Evolutionary conservation across 2,888 invertebrate species (phyloP).

Genomic region (Laothoe populi): DNA sequence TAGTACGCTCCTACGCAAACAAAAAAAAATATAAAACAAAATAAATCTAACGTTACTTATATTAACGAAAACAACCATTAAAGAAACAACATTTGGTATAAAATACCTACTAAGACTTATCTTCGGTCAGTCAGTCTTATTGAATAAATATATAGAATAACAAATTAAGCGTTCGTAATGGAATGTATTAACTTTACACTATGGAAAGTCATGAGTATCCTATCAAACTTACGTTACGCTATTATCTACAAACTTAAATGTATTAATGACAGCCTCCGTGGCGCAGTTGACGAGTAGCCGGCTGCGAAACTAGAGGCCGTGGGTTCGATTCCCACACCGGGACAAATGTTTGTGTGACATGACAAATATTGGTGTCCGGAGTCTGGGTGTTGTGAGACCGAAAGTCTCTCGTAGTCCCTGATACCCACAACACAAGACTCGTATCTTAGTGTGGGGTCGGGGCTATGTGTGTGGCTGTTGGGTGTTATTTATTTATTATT

Average conservation of each 20-base stretch:
- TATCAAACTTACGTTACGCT: constrained; percentile 34
- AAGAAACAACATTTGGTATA: constrained; percentile 29
- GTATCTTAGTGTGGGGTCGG: no score
- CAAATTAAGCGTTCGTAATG: constrained; percentile 55
- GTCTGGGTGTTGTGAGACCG: no score
- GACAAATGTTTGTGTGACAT: no score
- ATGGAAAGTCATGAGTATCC: constrained; percentile 54
- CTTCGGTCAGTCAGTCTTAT: constrained; percentile 69
- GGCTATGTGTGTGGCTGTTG: no score
- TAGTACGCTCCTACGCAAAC: constrained; percentile 43
- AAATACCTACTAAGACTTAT: constrained; percentile 51
- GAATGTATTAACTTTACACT: constrained; percentile 51
- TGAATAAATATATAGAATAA: constrained; percentile 53
- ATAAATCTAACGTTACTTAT: constrained; percentile 19
- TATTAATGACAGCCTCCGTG: not conserved
- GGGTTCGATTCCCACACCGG: no score
- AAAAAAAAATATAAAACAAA: constrained; percentile 16
- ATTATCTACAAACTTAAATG: constrained; percentile 6
- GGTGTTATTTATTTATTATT: no score
- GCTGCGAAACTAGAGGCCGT: no score
- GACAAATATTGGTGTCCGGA: no score
- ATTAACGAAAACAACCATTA: constrained; percentile 30
- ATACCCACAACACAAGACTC: no score
- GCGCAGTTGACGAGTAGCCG: constrained; percentile 5
- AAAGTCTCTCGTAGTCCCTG: no score